Evolutionary conservation across 2,888 invertebrate species (phyloP).

Genomic region (Megalurothrips usitatus): DNA sequence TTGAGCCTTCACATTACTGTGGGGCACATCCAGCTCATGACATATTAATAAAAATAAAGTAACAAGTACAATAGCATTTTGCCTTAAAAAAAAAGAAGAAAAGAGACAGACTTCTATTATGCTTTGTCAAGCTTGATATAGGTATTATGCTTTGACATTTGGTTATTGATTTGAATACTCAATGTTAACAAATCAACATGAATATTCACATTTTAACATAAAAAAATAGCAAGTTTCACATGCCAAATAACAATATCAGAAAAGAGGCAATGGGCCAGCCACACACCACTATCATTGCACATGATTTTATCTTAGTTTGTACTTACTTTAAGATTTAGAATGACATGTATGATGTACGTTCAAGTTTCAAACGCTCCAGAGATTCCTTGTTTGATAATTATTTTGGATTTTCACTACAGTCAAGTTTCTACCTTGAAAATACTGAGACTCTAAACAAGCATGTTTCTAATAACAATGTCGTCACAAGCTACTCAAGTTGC

Average conservation of each 20-base stretch:
- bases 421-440: background rate
- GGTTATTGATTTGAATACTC: background rate
- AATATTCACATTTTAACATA: background rate
- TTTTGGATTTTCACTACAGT: background rate
- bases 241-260: background rate
- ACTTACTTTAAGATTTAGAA: background rate
- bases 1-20: background rate
- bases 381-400: background rate
- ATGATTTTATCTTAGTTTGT: background rate
- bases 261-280: slow-evolving; percentile 16
- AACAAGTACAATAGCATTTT: background rate
- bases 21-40: too few relatives aligned
- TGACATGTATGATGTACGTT: background rate
- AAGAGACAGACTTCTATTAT: background rate
- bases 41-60: background rate
- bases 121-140: background rate
- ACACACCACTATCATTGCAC: background rate
- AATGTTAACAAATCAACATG: background rate
- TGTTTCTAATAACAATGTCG: background rate
- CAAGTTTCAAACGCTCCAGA: background rate
- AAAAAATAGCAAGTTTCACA: slow-evolving; percentile 19
- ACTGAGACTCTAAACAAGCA: background rate
- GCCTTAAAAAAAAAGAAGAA: background rate
- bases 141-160: background rate
- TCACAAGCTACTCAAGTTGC: background rate